Evolutionary conservation across 2,797 vertebrate genomes (phyloP), one percentile per base, ranked within the genome.

Genomic region (Poecilia gillii): DNA sequence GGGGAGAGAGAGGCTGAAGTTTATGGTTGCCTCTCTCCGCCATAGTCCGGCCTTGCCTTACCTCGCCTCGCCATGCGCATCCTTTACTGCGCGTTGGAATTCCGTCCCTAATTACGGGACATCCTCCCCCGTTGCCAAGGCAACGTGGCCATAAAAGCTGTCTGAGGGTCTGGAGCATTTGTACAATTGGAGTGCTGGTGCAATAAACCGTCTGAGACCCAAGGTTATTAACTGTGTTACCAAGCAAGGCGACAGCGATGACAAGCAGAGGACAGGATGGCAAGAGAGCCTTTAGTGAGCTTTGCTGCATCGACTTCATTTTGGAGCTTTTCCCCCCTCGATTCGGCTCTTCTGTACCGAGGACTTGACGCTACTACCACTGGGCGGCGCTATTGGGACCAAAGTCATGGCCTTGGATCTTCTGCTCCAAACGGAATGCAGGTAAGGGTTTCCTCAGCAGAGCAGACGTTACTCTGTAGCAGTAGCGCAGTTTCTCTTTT

Each of bases 381-480:
- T 87, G 95, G 97, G 96, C 96, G 98, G 98, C 97, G 97, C 95
- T 95, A 94, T 96, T 96, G 95, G 95, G 96, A 98, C 97, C 97
- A 99, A 99, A 98, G 97, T 99, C 97, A 99, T 94, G 97, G 97
- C 97, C 97, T 97, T 93, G 94, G 89, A 85, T 94, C 88, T 91
- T 90, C 82, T 86, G 75, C 72, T 85, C 84, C 87, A 90, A 76
- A 62, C 39, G 43, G 75, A 75, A 64, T 28, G 43, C 91, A 95
- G 93, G 94, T 95, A 95, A 90, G 53, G 87, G 75, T 23, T 46
- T 78, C 78, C 74, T 41, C 62, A 71, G 57, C 51, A 57, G 53
- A 72, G 39, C 11, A 43, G 31, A 41, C 74, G 80, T 39, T 39
- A 9, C 28, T 81, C n/a, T 33, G 16, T 31, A 28, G 33, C 72